A percentile compares a stretch with the other conserved stretches of the same genome.
Conservation (phyloP, 2,797 vertebrate genomes). For the Hylomyscus alleni region DNA sequence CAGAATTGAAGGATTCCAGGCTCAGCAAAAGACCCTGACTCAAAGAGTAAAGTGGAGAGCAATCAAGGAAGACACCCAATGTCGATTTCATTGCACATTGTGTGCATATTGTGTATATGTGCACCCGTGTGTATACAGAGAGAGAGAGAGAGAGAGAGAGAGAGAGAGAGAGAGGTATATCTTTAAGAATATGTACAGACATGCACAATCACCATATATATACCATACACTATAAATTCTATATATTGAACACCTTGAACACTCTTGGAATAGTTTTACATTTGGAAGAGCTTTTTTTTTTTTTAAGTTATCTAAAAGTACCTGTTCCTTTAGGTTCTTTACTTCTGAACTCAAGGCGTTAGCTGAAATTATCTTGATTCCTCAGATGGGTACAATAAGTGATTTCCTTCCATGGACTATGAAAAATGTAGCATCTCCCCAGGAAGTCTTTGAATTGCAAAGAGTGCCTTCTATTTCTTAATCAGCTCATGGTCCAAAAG, state of each 20-base stretch:
- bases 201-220: not conserved
- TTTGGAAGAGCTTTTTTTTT: not conserved
- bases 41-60: not conserved
- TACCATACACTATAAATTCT: not conserved
- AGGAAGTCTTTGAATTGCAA: slow-evolving; percentile 38
- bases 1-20: not conserved
- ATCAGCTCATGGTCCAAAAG: slow-evolving; percentile 31
- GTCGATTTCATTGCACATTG: too few species aligned
- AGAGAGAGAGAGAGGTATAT: too few species aligned
- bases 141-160: too few species aligned
- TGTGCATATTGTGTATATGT: too few species aligned
- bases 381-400: not conserved
- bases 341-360: not conserved
- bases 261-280: not conserved
- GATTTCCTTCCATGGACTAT: not conserved
- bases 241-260: not conserved
- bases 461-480: slow-evolving; percentile 41
- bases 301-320: not conserved
- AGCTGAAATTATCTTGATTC: not conserved
- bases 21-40: not conserved
- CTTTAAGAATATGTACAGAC: not conserved
- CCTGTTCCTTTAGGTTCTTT: not conserved
- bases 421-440: not conserved
- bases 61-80: not conserved
- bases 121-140: too few species aligned